Evolutionary conservation across 2,797 vertebrate species (phyloP), one percentile per base, ranked within the genome.

Genomic region (Scolopax bukidnonensis): DNA sequence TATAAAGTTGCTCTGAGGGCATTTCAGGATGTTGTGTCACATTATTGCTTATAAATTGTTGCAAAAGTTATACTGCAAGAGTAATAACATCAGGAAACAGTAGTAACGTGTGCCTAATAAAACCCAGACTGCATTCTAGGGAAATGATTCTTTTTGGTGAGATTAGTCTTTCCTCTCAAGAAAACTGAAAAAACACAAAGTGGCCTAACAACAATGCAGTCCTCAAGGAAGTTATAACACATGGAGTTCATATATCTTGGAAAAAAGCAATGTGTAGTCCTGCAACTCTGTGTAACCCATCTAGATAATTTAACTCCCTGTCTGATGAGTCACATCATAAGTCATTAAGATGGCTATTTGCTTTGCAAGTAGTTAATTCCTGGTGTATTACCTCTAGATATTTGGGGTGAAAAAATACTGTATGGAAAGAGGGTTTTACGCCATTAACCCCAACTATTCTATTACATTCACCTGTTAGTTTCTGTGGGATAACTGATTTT

Each of bases 191-290:
- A 59, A 28, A 10, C 73, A 95, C 33, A 56, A 79, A 90, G 32
- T 78, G 61, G 43, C 7, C 53, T 79, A 95, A 94, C 47, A 67
- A 69, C 69, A 85, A 59, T 24, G 10, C 45, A 82, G 32, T 48
- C 73, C n/a, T 93, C 83, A 89, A 88, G 47, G 76, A 95, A 91
- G 28, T 76, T 86, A 38, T 28, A 86, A 91, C 63, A 90, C 63
- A 67, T 89, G 82, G 61, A 87, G 23, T 59, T 90, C 53, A 93
- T 71, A 64, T 50, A 87, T 48, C 36, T 86, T 73, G 84, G 65
- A 95, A 88, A 11, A 88, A 91, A 78, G 32, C 4, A 76, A 48
- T 19, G 25, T 41, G 21, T 24, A 81, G 83, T 91, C 83, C 59
- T 54, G 86, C 40, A 91, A 23, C 18, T 7, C 36, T 76, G 38